Evolutionary conservation across 2,797 vertebrate genomes (phyloP).

Genomic region (Bradypodion ventrale): DNA sequence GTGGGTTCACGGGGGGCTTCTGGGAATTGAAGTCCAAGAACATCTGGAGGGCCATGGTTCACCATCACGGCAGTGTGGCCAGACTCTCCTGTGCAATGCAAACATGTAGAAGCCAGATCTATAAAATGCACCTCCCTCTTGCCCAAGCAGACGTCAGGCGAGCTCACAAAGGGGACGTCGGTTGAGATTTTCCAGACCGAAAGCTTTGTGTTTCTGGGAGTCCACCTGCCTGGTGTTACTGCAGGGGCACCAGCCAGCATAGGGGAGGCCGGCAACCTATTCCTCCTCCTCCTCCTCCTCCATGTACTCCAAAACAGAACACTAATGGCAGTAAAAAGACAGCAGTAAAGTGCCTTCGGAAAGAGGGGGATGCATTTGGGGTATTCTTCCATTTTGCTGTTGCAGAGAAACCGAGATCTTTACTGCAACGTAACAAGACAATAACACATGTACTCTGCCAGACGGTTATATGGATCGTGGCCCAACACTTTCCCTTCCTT

Average conservation of each 20-base stretch:
- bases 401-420: too few relatives aligned
- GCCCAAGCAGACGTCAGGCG: too few relatives aligned
- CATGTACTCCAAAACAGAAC: not conserved
- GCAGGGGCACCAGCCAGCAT: too few relatives aligned
- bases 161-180: not conserved
- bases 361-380: not conserved
- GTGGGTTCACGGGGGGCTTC: too few relatives aligned
- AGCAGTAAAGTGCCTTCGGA: not conserved
- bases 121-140: not conserved
- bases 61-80: too few relatives aligned
- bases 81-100: not conserved
- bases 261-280: not conserved
- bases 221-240: conserved; percentile 15
- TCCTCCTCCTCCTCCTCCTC: not conserved
- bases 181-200: not conserved
- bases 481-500: not conserved
- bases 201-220: not conserved
- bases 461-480: too few relatives aligned
- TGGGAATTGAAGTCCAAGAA: too few relatives aligned
- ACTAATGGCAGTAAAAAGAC: not conserved
- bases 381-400: too few relatives aligned
- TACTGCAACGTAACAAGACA: too few relatives aligned
- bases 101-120: not conserved
- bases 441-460: too few relatives aligned
- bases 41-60: too few relatives aligned